Conservation (phyloP, 2,797 vertebrate genomes). For the Eulemur rubriventer region DNA sequence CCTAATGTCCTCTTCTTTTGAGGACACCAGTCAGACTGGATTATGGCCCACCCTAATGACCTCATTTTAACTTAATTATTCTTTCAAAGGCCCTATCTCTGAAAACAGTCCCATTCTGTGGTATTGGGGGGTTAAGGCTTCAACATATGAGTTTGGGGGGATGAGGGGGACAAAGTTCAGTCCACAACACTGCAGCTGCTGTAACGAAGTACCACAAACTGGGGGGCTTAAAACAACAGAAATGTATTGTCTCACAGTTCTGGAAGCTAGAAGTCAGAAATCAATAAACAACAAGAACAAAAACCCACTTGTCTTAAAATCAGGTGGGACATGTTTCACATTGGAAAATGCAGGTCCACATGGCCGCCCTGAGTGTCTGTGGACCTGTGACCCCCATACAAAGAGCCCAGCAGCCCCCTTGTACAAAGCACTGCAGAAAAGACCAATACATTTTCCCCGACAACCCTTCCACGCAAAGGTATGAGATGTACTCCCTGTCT, state of each 20-base stretch:
- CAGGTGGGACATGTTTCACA: neutral
- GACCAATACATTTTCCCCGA: fast-evolving
- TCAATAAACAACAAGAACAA: neutral
- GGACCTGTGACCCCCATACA: fast-evolving
- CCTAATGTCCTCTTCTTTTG: neutral
- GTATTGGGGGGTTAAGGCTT: neutral
- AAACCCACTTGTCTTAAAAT: neutral
- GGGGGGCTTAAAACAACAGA: neutral
- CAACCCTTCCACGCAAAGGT: neutral
- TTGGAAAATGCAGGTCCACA: neutral
- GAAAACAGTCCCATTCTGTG: neutral
- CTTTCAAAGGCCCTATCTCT: neutral
- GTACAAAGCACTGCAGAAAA: neutral
- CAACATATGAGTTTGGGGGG: neutral
- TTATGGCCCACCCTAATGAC: neutral
- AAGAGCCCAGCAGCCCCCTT: neutral
- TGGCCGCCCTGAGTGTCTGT: neutral
- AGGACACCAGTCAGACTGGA: neutral
- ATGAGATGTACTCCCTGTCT: fast-evolving
- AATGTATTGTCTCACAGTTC: neutral
- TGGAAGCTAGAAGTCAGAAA: neutral
- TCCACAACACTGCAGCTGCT: neutral
- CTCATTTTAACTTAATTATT: neutral
- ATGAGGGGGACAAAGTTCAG: neutral
- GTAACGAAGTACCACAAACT: neutral